Conservation (phyloP, 2,797 vertebrate genomes). For the Channa striata region DNA sequence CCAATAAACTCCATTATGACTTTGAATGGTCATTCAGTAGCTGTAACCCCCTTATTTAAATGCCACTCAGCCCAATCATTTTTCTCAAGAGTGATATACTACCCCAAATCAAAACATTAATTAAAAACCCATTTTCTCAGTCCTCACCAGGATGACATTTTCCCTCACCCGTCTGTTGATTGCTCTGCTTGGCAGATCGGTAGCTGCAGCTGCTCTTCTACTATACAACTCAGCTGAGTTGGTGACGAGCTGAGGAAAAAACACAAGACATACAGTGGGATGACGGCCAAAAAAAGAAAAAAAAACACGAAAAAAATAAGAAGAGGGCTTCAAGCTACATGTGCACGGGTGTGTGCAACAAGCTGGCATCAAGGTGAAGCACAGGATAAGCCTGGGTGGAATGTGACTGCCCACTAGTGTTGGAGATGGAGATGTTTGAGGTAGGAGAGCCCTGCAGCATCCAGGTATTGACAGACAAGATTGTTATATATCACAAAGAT, state of each 20-base stretch:
- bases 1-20: conserved; percentile 68
- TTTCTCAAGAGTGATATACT: conserved; percentile 74
- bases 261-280: conserved; percentile 37
- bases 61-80: conserved; percentile 69
- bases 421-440: conserved; percentile 46
- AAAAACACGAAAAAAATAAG: background rate
- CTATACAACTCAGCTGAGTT: conserved; percentile 24
- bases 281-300: conserved; percentile 26
- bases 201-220: conserved; percentile 62
- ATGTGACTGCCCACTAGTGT: conserved; percentile 85
- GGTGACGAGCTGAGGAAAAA: conserved; percentile 35
- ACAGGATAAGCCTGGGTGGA: conserved; percentile 55
- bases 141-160: conserved; percentile 72
- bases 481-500: conserved; percentile 5
- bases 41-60: conserved; percentile 76
- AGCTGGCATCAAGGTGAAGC: conserved; percentile 26
- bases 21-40: conserved; percentile 70
- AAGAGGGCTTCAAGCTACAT: background rate
- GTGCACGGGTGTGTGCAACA: conserved; percentile 36
- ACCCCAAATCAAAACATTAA: conserved; percentile 80
- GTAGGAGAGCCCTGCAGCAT: conserved; percentile 28
- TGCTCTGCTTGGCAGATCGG: conserved; percentile 59
- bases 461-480: conserved; percentile 13
- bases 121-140: conserved; percentile 79
- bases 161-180: conserved; percentile 70